A percentile compares a stretch with the other conserved stretches of the same genome.
Conservation (phyloP, 2,113 vertebrate species). For the Hyaena hyaena region DNA sequence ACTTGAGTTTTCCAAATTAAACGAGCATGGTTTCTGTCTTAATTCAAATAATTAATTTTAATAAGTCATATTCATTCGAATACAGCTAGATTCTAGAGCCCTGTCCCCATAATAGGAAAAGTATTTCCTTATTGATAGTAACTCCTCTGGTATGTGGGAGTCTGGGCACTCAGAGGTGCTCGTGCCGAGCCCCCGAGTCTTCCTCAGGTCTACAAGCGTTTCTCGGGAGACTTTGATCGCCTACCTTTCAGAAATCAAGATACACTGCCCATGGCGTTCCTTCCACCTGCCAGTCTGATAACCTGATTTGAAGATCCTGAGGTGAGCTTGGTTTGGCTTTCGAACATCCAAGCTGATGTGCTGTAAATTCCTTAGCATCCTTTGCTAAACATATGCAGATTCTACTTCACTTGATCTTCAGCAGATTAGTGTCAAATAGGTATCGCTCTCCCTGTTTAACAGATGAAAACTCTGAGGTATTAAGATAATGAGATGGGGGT, state of each 20-base stretch:
- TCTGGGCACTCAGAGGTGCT: neutral
- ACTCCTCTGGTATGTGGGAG: too few relatives aligned
- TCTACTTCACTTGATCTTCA: neutral
- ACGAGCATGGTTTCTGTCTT: neutral
- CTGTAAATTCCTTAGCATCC: neutral
- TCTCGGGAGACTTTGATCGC: neutral
- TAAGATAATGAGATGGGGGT: neutral
- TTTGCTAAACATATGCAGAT: neutral
- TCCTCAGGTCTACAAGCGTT: neutral
- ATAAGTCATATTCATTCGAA: neutral
- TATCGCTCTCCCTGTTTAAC: neutral
- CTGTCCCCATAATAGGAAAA: neutral
- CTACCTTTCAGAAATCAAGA: neutral
- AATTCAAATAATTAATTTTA: neutral
- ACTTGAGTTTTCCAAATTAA: constrained; percentile 33
- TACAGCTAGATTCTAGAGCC: neutral
- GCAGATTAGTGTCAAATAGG: neutral
- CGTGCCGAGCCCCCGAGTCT: neutral
- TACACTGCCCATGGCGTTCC: neutral
- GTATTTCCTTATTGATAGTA: neutral
- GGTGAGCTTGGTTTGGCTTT: neutral
- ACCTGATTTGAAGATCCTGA: neutral
- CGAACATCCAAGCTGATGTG: neutral
- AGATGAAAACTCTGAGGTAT: neutral
- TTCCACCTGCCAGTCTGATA: neutral